Base-by-base conservation (phyloP, 2,888 invertebrate species). In the Tetrapedia diversipes region DNA sequence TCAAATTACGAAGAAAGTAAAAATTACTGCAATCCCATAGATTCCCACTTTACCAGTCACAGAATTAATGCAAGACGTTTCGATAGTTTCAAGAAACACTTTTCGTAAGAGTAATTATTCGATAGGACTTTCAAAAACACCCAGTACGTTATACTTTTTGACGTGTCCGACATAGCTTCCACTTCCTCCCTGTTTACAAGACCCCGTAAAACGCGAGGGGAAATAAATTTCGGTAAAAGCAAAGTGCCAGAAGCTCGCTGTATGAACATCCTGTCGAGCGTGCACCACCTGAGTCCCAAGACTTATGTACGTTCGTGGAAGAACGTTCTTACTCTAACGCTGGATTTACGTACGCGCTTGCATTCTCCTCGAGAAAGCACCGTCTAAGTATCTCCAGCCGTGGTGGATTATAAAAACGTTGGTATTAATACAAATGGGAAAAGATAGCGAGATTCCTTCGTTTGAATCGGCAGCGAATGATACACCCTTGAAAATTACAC, bases 161-260 rank as follows among this genome's bases (percentile, higher is more conserved):
- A 66, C 64, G 29, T 37, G 34, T 27, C 39, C 49, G 27, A 43
- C 37, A 24, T 64, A 27, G 64, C 59, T 56, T 11, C 39, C 65
- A 24, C 24, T 41, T 53, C 63, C 49, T 45, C 22, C 47, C 59
- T 69, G 59, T 63, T 29, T 53, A 39, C 59, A 63, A 43, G 64
- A 24, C 65, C 65, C n/a, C 61, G 57, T 69, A 71, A 76, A 78
- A 68, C 66, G 64, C 56, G 65, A 37, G 76, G 64, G 41, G 70
- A 83, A 81, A 89, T 86, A 89, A 89, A 88, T 89, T 88, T 87
- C 66, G 73, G 80, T 87, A 86, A 89, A 86, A 88, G 87, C 84
- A 87, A 87, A 89, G 89, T 87, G 86, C 79, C 84, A 78, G 76
- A 65, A 72, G 71, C 80, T 79, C 56, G 59, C 77, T 47, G 80